A percentile compares a stretch with the other conserved stretches of the same genome.
Evolutionary conservation across 2,888 invertebrate genomes (phyloP).

Genomic region (Zaprionus obscuricornis): DNA sequence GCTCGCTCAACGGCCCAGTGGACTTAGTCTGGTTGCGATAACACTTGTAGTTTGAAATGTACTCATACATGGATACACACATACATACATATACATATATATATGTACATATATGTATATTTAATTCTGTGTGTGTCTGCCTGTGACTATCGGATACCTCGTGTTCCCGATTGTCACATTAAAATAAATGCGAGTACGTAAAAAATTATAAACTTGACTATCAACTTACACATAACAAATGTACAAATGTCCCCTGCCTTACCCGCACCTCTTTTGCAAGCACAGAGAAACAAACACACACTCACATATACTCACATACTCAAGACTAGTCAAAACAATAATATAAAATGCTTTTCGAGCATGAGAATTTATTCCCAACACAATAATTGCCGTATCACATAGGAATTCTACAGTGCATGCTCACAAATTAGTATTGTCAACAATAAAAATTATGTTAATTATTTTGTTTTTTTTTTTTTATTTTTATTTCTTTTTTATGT

Average conservation of each 20-base stretch:
- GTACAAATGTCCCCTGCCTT: too few species aligned
- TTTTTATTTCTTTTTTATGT: too few species aligned
- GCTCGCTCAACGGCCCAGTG: slow-evolving; percentile 6
- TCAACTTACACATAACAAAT: slow-evolving; percentile 17
- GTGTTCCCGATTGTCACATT: slow-evolving; percentile 41
- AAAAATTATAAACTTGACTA: slow-evolving; percentile 43
- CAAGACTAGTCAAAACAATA: slow-evolving; percentile 37
- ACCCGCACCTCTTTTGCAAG: too few species aligned
- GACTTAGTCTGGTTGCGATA: slow-evolving; percentile 3
- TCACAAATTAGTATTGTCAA: neutral
- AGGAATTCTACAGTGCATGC: slow-evolving; percentile 1
- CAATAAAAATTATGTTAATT: too few species aligned
- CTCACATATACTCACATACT: too few species aligned
- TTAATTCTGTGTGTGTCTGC: neutral
- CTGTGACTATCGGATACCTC: too few species aligned
- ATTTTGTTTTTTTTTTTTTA: too few species aligned
- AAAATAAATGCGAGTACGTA: slow-evolving; percentile 38
- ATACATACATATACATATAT: neutral
- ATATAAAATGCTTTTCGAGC: slow-evolving; percentile 24
- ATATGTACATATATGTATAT: neutral
- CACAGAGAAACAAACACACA: too few species aligned
- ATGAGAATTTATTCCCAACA: slow-evolving; percentile 34
- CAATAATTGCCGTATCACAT: slow-evolving; percentile 19
- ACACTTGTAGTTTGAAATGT: neutral
- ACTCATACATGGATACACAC: slow-evolving; percentile 5